Conservation (phyloP, 2,113 vertebrate genomes). For the Actinemys pallida region DNA sequence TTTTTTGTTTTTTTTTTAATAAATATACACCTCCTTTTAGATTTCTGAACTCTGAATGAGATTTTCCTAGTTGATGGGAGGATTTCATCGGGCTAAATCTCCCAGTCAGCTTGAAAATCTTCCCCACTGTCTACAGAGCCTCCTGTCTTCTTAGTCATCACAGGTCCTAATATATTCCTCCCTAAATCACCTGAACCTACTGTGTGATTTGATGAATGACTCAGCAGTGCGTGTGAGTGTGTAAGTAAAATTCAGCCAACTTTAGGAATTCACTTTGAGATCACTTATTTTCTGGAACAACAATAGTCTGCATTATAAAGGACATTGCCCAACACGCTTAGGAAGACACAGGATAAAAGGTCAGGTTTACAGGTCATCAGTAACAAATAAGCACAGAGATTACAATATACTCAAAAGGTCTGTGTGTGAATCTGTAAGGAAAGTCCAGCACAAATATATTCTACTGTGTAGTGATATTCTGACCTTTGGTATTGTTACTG, state of each 20-base stretch:
- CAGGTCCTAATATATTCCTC: neutral
- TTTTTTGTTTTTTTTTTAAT: neutral
- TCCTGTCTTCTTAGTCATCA: neutral
- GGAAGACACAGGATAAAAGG: neutral
- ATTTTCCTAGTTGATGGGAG: neutral
- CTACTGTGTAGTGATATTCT: neutral
- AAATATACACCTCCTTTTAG: neutral
- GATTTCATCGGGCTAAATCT: neutral
- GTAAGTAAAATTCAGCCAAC: too few species aligned
- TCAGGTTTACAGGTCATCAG: too few species aligned
- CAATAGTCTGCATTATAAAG: neutral
- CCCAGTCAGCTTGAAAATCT: neutral
- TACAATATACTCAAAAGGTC: neutral
- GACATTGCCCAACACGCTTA: neutral
- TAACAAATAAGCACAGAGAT: neutral
- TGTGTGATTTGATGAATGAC: neutral
- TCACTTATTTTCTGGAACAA: neutral
- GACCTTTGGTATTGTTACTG: neutral
- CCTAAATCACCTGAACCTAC: neutral
- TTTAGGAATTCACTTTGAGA: neutral
- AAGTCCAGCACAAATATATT: neutral
- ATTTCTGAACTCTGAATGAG: fast-evolving
- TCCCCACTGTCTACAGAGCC: too few species aligned
- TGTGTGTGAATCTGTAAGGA: neutral
- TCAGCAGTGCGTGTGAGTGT: neutral